A percentile compares a stretch with the other conserved stretches of the same genome.
Conservation (phyloP, 2,113 vertebrate species). For the Thalassarche chlororhynchos region DNA sequence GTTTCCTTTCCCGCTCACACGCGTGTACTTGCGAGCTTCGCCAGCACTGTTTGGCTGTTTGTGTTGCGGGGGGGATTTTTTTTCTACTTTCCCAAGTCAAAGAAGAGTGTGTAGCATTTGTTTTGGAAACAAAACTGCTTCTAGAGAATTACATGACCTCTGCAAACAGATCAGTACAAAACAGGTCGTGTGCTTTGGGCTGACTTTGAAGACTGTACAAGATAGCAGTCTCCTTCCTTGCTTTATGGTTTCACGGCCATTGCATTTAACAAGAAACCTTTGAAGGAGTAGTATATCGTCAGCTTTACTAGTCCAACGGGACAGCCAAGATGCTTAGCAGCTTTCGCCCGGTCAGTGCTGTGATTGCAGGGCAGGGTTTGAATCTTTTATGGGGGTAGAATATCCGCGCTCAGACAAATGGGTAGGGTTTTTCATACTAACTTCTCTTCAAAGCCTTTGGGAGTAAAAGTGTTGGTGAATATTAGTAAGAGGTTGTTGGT, state of each 20-base stretch:
- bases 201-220: neutral
- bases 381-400: neutral
- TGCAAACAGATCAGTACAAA: neutral
- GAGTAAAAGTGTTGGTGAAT: neutral
- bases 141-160: neutral
- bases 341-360: neutral
- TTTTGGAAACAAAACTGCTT: slow-evolving; percentile 31
- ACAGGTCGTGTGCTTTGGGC: neutral
- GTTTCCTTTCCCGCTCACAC: neutral
- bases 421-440: neutral
- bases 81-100: neutral
- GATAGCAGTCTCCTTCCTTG: neutral
- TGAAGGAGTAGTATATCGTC: neutral
- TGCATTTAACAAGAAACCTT: neutral
- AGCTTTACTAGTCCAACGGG: neutral
- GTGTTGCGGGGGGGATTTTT: neutral
- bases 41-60: neutral
- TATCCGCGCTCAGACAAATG: neutral
- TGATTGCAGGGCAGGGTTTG: neutral
- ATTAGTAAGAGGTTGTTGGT: neutral
- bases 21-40: neutral
- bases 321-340: neutral
- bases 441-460: neutral
- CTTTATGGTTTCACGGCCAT: neutral
- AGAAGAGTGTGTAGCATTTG: neutral